Base-by-base conservation (phyloP, 2,113 vertebrate genomes). In the Rhizomys pruinosus region DNA sequence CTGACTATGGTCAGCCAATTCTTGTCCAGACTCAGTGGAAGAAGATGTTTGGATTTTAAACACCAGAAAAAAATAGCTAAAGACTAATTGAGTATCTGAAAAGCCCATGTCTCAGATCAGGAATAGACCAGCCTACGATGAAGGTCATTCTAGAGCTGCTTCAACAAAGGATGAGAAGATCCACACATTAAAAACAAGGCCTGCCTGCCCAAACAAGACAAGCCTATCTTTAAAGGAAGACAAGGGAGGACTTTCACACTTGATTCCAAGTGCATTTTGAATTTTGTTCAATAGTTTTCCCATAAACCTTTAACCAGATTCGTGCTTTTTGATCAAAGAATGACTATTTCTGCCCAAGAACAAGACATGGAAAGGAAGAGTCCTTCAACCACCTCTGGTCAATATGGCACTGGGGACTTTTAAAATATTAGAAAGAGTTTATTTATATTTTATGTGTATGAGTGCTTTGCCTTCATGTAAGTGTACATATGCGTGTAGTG, bases 241-340 rank as follows among this genome's bases (percentile, higher is more conserved):
- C 42, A 71, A 59, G 29, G 47, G 34, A 55, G 64, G 52, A 39
- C 69, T 82, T 82, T 55, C 44, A 77, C 52, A 42, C 42, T 69
- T 81, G 71, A 77, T 42, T 71, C 27, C 55, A 71, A 22, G 4
- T 84, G 42, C 39, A 69, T 55, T 87, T 52, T 91, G 69, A 47
- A 72, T 72, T 82, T 63, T 84, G 39, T 82, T 76, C 68, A 63
- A 61, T 59, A 71, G 22, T 93, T 87, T 44, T 91, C 68, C 34
- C 89, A 59, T 27, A 68, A 39, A 77, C 29, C 52, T 80, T 90
- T 87, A 82, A 13, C 76, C 74, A 73, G 23, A 19, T 39, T 71
- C 55, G 47, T 8, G 34, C 29, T 57, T 71, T 87, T 81, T 76
- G 72, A 32, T 34, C n/a, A 93, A 86, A 90, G n/a, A 39, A 7